These are phyloP conservation scores for Thysanoteuthis rhombus DNA, from an alignment of 2,888 invertebrate species.

Conservation along the genomic window DNA sequence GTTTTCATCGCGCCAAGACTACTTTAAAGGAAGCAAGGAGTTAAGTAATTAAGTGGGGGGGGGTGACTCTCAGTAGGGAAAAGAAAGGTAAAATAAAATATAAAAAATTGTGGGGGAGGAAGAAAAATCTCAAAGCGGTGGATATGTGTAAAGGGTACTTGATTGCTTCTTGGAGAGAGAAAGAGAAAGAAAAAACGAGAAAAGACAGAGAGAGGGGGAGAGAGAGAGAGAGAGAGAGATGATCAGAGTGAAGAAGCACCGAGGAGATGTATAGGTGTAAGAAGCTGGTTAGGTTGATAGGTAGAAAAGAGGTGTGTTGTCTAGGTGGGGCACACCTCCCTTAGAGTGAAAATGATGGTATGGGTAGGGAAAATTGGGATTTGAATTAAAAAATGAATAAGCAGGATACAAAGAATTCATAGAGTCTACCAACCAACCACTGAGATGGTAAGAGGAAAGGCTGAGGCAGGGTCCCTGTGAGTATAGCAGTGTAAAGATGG, in stretches of 20 bases:
- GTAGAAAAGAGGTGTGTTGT: background rate
- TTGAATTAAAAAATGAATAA: background rate
- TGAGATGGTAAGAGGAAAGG: background rate
- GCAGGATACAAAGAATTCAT: background rate
- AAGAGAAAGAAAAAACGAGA: background rate
- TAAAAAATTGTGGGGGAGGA: no score
- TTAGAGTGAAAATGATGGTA: background rate
- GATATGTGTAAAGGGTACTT: no score
- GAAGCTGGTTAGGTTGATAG: background rate
- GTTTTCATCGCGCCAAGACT: background rate
- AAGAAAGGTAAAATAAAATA: no score
- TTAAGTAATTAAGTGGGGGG: background rate
- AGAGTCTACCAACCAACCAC: background rate
- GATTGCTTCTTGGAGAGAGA: background rate
- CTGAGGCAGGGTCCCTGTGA: background rate
- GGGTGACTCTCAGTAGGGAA: background rate
- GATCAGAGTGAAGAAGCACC: background rate
- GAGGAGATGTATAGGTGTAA: background rate
- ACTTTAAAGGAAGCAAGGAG: background rate
- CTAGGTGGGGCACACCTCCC: background rate
- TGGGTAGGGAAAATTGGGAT: constrained; percentile 12
- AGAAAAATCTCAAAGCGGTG: no score
- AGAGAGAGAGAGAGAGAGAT: background rate
- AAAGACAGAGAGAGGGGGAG: background rate
- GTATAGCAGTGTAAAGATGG: no score